These are phyloP conservation scores for Sinocyclocheilus anophthalmus DNA, from an alignment of 2,113 vertebrate genomes.

Conservation along the genomic window DNA sequence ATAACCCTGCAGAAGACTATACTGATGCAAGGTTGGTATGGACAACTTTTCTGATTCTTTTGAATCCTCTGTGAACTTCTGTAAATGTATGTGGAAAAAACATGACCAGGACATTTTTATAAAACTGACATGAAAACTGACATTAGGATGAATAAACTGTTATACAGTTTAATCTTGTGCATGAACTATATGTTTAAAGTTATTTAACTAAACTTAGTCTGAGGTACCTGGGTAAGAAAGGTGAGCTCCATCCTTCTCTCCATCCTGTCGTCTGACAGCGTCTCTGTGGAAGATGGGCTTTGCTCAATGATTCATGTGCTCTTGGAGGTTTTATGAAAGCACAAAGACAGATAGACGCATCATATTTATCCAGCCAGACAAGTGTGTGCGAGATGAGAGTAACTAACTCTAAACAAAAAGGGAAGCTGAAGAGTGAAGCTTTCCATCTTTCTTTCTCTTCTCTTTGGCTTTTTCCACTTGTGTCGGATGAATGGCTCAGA, in stretches of 20 bases:
- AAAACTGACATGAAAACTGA: background rate
- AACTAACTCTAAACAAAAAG: slow-evolving; percentile 11
- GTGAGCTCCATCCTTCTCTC: too few relatives aligned
- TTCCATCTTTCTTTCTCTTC: background rate
- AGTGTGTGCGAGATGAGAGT: slow-evolving; percentile 7
- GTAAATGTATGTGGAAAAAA: background rate
- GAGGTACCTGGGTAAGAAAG: too few relatives aligned
- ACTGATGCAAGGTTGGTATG: too few relatives aligned
- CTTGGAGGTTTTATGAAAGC: slow-evolving; percentile 41
- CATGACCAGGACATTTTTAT: too few relatives aligned
- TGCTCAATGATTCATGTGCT: slow-evolving; percentile 50
- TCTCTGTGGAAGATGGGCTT: slow-evolving; percentile 27
- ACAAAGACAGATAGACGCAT: slow-evolving; percentile 39
- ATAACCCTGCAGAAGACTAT: too few relatives aligned
- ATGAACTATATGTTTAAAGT: background rate
- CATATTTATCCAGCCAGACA: slow-evolving; percentile 37
- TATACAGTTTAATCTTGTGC: background rate
- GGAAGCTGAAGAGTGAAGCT: background rate
- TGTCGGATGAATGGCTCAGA: background rate
- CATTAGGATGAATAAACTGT: background rate
- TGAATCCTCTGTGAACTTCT: background rate
- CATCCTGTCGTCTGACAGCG: too few relatives aligned
- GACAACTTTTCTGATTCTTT: too few relatives aligned
- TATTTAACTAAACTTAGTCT: too few relatives aligned
- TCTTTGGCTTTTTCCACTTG: slow-evolving; percentile 8